These are phyloP conservation scores for Pycnonotus jocosus DNA, from an alignment of 2,113 vertebrate species.

Conservation along the genomic window DNA sequence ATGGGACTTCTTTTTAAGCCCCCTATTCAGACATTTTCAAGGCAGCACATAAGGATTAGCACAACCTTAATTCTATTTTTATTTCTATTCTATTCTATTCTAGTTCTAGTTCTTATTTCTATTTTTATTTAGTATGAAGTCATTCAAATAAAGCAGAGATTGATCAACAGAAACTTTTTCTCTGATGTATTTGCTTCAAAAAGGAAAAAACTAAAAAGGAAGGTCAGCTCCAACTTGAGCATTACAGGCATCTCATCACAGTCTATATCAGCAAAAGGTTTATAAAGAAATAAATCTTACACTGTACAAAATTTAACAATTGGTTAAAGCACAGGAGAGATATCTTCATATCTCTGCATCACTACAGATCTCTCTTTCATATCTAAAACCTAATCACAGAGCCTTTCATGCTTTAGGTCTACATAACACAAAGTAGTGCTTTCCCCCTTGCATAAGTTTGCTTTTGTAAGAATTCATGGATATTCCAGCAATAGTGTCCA, in stretches of 20 bases:
- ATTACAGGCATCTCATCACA: neutral
- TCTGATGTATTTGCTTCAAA: neutral
- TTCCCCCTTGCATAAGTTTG: neutral
- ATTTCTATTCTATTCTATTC: too few relatives aligned
- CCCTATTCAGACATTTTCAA: neutral
- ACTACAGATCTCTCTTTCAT: neutral
- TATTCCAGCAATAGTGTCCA: neutral
- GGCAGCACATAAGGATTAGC: neutral
- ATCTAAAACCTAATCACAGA: neutral
- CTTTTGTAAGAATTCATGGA: neutral
- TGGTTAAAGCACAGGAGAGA: neutral
- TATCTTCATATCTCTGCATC: neutral
- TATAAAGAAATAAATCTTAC: neutral
- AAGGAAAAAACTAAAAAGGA: neutral
- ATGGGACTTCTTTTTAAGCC: neutral
- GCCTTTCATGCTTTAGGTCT: neutral
- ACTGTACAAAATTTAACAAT: neutral
- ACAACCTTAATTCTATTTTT: too few relatives aligned
- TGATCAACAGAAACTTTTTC: neutral
- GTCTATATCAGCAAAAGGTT: neutral
- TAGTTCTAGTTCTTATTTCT: too few relatives aligned
- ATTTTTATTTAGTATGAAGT: neutral
- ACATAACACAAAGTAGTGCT: neutral
- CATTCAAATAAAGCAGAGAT: neutral
- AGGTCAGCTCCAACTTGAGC: neutral